Percentiles rank a stretch among this genome's conserved stretches.
phyloP scores from a whole-genome alignment of 2,113 vertebrate genomes.

The Alligator sinensis region DNA sequence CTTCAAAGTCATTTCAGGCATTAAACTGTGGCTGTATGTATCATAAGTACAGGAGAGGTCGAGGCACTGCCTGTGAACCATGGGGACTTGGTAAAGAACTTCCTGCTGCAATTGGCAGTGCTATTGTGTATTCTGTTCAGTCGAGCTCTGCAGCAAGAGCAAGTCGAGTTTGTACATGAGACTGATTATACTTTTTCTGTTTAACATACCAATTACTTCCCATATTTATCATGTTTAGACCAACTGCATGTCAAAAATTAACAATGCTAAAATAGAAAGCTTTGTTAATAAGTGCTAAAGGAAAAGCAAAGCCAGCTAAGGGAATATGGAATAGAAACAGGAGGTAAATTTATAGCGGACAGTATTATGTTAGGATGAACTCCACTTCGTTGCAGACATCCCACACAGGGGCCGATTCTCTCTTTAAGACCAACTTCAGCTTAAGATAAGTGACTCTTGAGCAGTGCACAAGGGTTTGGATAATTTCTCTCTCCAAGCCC shows the following conservation, averaged over 20 bases:
- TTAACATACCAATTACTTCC: constrained; percentile 64
- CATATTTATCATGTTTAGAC: constrained; percentile 57
- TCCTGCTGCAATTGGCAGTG: constrained; percentile 34
- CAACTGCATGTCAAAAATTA: constrained; percentile 66
- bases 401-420: neutral
- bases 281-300: neutral
- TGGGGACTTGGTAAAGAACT: constrained; percentile 57
- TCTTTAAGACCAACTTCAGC: constrained; percentile 50
- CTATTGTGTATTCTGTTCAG: constrained; percentile 42
- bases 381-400: accelerated
- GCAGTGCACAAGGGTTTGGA: accelerated
- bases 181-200: constrained; percentile 54
- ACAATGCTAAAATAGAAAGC: constrained; percentile 37
- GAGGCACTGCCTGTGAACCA: constrained; percentile 47
- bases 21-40: constrained; percentile 75
- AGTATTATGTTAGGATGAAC: constrained; percentile 33
- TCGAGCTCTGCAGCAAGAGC: neutral
- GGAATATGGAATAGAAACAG: neutral
- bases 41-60: constrained; percentile 70
- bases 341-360: constrained; percentile 32
- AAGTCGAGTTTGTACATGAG: constrained; percentile 48
- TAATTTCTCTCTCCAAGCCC: constrained; percentile 3
- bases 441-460: constrained; percentile 3
- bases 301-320: neutral
- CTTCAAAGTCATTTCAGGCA: constrained; percentile 78